Conservation (phyloP, 2,797 vertebrate genomes). For the Alcedo atthis region DNA sequence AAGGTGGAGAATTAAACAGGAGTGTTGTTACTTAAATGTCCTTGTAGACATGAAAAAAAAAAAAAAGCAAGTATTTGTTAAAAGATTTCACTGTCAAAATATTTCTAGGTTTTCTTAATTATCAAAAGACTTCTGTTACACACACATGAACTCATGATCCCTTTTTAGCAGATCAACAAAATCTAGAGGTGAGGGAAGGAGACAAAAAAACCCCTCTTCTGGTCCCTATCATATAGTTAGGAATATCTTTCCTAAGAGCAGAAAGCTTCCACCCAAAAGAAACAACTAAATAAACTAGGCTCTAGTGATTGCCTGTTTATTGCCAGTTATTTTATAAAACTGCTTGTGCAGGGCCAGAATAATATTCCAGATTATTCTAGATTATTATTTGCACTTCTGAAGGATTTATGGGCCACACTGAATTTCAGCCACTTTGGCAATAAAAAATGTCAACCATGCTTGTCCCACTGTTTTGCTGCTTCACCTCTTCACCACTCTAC, state of each 20-base stretch:
- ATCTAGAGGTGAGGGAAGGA: background rate
- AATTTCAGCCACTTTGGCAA: background rate
- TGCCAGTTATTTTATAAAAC: background rate
- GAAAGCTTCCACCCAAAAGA: background rate
- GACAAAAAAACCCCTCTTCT: background rate
- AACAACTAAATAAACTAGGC: background rate
- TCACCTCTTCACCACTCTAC: background rate
- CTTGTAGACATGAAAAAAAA: background rate
- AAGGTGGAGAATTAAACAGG: constrained; percentile 14
- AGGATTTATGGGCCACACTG: background rate
- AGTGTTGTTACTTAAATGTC: background rate
- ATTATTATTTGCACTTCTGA: background rate
- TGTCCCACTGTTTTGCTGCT: background rate
- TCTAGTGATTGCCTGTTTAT: background rate
- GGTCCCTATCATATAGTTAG: background rate
- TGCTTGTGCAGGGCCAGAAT: background rate
- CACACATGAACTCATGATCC: background rate
- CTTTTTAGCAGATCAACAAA: background rate
- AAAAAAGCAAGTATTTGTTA: background rate
- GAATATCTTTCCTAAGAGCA: background rate
- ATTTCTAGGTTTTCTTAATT: background rate
- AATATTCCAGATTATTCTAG: background rate
- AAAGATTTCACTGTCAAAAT: background rate
- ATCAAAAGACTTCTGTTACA: background rate
- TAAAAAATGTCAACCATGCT: background rate